These are phyloP conservation scores for Cheilosia soror DNA, from an alignment of 2,888 invertebrate species.

Conservation along the genomic window DNA sequence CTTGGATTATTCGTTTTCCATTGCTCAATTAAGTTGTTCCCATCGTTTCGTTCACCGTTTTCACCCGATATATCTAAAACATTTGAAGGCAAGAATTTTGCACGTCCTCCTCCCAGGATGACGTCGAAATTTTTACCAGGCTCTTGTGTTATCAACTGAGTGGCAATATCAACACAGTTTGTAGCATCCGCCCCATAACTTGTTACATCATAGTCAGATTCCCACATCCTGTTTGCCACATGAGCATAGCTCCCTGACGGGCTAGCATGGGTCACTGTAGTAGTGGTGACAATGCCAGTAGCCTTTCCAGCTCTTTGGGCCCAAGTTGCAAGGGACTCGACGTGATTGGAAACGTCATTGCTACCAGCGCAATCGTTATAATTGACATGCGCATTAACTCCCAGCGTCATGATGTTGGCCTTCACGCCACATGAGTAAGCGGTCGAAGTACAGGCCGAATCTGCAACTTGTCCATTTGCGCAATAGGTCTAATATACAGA, in stretches of 20 bases:
- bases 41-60: constrained; percentile 86
- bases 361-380: constrained; percentile 87
- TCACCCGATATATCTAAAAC: constrained; percentile 83
- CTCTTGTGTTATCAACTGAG: constrained; percentile 87
- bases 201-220: constrained; percentile 86
- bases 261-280: constrained; percentile 91
- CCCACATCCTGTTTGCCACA: constrained; percentile 88
- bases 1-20: constrained; percentile 86
- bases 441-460: constrained; percentile 90
- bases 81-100: constrained; percentile 87
- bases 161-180: constrained; percentile 89
- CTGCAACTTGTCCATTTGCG: constrained; percentile 88
- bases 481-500: constrained; percentile 85
- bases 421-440: constrained; percentile 89
- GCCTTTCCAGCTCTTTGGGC: constrained; percentile 87
- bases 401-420: constrained; percentile 87
- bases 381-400: constrained; percentile 88
- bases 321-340: constrained; percentile 88
- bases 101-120: constrained; percentile 90
- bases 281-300: constrained; percentile 90
- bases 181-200: constrained; percentile 69
- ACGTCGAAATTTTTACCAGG: constrained; percentile 90
- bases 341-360: constrained; percentile 85
- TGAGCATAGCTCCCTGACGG: constrained; percentile 88
- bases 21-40: constrained; percentile 86